These are phyloP conservation scores for Elmis aenea DNA, from an alignment of 2,888 invertebrate genomes.

Conservation along the genomic window DNA sequence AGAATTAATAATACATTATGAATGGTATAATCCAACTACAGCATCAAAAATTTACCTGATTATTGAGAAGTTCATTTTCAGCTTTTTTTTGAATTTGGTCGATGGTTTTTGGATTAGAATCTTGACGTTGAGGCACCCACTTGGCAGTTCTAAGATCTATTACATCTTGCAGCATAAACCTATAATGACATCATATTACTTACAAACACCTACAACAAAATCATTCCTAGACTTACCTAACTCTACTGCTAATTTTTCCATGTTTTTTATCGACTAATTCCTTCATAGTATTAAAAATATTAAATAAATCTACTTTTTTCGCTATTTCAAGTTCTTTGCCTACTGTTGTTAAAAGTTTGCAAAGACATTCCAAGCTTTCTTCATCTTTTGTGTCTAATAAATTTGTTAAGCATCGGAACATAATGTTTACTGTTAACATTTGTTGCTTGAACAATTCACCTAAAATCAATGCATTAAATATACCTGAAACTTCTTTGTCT, in stretches of 20 bases:
- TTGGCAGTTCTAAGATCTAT: conserved; percentile 77
- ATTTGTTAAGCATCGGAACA: conserved; percentile 71
- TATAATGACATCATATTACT: conserved; percentile 36
- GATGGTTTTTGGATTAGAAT: conserved; percentile 88
- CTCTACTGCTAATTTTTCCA: conserved; percentile 59
- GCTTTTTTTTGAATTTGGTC: conserved; percentile 90
- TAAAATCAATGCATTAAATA: conserved; percentile 48
- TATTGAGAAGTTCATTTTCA: conserved; percentile 70
- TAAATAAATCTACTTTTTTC: conserved; percentile 50
- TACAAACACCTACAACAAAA: not conserved
- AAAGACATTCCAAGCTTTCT: conserved; percentile 83
- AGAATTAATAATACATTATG: too few species aligned
- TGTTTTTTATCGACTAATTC: conserved; percentile 63
- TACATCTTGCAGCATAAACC: conserved; percentile 62
- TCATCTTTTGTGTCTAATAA: conserved; percentile 70
- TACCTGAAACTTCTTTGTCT: too few species aligned
- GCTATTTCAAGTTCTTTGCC: conserved; percentile 68
- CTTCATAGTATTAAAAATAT: conserved; percentile 65
- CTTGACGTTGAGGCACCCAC: conserved; percentile 84
- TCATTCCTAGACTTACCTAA: conserved; percentile 39
- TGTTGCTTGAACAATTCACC: conserved; percentile 83
- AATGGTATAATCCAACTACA: not conserved
- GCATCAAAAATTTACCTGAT: conserved; percentile 8
- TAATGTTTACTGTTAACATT: conserved; percentile 78
- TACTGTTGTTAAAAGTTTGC: conserved; percentile 79